phyloP scores from a whole-genome alignment of 1,140 invertebrate genomes.

The Anastrepha ludens region DNA sequence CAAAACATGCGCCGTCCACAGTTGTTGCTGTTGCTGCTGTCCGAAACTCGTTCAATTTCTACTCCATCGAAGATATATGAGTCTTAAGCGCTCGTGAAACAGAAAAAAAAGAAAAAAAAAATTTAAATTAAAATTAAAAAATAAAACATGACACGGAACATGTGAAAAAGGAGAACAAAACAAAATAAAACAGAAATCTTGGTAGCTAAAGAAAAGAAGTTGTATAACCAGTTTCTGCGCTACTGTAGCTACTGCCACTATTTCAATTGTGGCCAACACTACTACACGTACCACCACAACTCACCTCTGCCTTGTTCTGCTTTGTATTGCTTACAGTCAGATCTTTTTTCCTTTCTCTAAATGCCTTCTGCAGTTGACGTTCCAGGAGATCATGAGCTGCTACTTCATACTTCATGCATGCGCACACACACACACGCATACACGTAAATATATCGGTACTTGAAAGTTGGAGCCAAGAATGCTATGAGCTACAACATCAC shows the following conservation, averaged over 20 bases:
- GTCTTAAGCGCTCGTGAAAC: not conserved
- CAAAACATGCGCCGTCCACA: not conserved
- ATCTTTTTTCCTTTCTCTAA: conserved; percentile 11
- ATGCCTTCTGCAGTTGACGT: conserved; percentile 10
- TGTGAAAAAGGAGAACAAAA: not conserved
- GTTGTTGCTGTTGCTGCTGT: conserved; percentile 3
- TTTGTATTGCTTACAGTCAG: not conserved
- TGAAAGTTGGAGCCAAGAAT: not conserved
- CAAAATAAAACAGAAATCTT: not conserved
- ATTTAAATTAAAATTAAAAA: not conserved
- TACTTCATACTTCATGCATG: not conserved
- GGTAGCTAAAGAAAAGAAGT: conserved; percentile 39
- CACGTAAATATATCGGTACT: not conserved
- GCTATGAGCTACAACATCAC: not conserved
- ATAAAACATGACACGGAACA: not conserved
- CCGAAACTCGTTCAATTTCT: conserved; percentile 31
- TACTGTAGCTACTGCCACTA: not conserved
- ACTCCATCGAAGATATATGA: not conserved
- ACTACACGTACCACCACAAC: no score
- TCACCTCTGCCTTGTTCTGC: not conserved
- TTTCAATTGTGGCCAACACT: conserved; percentile 18
- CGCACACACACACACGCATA: not conserved
- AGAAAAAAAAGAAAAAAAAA: not conserved
- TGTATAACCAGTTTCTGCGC: conserved; percentile 23
- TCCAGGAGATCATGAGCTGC: not conserved